These are phyloP conservation scores for Opisthocomus hoazin DNA, from an alignment of 2,113 vertebrate species.

Conservation along the genomic window DNA sequence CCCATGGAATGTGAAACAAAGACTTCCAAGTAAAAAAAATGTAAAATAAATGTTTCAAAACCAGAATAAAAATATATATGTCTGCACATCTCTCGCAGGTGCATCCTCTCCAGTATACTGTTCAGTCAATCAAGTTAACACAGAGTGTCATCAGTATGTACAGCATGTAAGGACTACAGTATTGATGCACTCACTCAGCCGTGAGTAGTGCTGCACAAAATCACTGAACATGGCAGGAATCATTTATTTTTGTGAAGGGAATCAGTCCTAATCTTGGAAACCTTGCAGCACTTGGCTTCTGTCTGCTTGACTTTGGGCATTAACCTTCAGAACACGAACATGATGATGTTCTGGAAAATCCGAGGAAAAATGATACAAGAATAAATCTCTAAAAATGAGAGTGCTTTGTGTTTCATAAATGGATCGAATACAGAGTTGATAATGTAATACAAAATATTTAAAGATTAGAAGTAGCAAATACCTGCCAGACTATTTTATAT, in stretches of 20 bases:
- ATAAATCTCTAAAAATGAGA: conserved; percentile 72
- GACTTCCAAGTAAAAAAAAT: conserved; percentile 57
- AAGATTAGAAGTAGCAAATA: conserved; percentile 66
- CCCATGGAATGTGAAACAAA: conserved; percentile 60
- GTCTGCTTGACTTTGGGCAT: conserved; percentile 81
- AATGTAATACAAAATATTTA: conserved; percentile 64
- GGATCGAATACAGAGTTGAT: conserved; percentile 44
- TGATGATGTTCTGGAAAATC: conserved; percentile 68
- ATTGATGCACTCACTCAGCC: conserved; percentile 81
- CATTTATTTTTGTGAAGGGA: conserved; percentile 82
- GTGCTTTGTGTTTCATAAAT: conserved; percentile 68
- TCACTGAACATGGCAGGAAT: conserved; percentile 83
- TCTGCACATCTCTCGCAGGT: conserved; percentile 77
- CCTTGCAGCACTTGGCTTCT: conserved; percentile 80
- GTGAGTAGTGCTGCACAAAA: conserved; percentile 79
- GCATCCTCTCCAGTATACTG: conserved; percentile 71
- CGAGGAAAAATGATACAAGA: conserved; percentile 59
- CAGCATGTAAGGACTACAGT: conserved; percentile 80
- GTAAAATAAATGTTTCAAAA: conserved; percentile 71
- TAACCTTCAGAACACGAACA: conserved; percentile 82
- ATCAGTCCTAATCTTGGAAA: conserved; percentile 82
- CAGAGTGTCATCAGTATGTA: conserved; percentile 82
- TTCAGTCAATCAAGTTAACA: conserved; percentile 84
- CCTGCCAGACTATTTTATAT: conserved; percentile 35
- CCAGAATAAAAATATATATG: conserved; percentile 72